Evolutionary conservation across 2,113 vertebrate species (phyloP).

Genomic region (Cairina moschata): DNA sequence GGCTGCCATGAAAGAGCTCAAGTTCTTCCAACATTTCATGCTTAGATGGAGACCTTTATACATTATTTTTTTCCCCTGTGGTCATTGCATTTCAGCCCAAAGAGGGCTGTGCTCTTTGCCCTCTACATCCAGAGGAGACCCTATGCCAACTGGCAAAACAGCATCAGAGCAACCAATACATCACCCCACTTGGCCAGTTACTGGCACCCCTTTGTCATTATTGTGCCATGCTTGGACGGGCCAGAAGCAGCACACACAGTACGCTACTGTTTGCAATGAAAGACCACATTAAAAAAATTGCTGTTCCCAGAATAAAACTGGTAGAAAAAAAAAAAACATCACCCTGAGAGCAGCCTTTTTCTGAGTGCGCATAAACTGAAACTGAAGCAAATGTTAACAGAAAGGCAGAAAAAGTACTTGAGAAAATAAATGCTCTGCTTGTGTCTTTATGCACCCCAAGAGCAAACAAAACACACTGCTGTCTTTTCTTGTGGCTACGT

Average conservation of each 20-base stretch:
- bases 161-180: neutral
- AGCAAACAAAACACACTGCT: neutral
- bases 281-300: neutral
- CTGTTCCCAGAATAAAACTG: neutral
- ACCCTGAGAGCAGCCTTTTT: neutral
- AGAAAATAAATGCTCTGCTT: neutral
- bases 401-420: neutral
- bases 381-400: neutral
- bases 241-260: neutral
- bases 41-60: neutral
- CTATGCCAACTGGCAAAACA: neutral
- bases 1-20: neutral
- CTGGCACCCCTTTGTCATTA: neutral
- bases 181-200: accelerated
- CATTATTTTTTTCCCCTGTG: neutral
- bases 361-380: neutral
- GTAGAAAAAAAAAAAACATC: neutral
- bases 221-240: neutral
- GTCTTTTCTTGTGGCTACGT: neutral
- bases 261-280: neutral
- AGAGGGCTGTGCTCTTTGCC: neutral
- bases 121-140: neutral
- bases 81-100: neutral
- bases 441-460: neutral
- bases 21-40: neutral